A percentile compares a stretch with the other conserved stretches of the same genome.
These are phyloP conservation scores for Tragelaphus strepsiceros DNA, from an alignment of 2,113 vertebrate species.

Conservation along the genomic window DNA sequence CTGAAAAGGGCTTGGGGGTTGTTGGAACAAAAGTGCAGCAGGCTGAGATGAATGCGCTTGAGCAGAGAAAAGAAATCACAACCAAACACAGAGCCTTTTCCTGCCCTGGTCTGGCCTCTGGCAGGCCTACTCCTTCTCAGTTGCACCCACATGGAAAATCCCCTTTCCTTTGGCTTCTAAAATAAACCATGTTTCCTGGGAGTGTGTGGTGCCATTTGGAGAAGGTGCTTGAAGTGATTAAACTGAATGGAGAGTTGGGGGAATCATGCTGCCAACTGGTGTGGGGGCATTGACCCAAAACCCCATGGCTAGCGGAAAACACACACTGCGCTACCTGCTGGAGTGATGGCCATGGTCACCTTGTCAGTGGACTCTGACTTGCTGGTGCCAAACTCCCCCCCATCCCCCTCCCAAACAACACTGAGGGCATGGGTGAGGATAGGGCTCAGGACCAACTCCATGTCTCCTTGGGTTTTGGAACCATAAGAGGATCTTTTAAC, in stretches of 20 bases:
- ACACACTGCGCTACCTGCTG: too few relatives aligned
- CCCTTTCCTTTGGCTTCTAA: background rate
- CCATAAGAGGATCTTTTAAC: background rate
- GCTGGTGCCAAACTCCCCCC: fast-evolving
- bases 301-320: background rate
- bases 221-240: background rate
- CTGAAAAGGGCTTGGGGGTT: background rate
- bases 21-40: background rate
- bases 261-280: background rate
- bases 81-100: background rate
- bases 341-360: background rate
- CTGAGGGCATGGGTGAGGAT: background rate
- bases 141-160: background rate
- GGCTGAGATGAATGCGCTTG: background rate
- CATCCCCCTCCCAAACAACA: background rate
- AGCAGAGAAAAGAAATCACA: background rate
- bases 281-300: background rate
- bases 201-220: background rate
- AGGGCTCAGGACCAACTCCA: background rate
- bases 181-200: background rate
- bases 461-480: background rate
- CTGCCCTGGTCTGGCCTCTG: background rate
- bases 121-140: background rate
- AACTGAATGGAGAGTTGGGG: background rate
- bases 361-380: background rate